Conservation (phyloP, 2,888 invertebrate genomes). For the Nematopogon swammerdamellus region DNA sequence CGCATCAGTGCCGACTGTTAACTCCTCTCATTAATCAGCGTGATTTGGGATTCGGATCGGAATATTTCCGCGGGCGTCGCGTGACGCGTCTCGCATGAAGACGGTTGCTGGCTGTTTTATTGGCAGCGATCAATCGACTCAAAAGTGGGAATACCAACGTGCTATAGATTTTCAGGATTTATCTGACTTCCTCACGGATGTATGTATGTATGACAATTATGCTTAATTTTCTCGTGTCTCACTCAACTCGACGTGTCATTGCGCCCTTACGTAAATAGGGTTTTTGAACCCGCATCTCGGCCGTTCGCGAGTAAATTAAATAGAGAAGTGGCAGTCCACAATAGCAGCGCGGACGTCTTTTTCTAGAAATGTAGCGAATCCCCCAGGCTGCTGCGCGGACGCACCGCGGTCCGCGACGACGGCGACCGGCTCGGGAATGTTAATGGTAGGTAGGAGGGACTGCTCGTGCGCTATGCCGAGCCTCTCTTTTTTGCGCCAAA, state of each 20-base stretch:
- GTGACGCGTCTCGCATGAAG: no score
- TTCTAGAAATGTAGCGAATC: background rate
- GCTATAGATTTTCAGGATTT: no score
- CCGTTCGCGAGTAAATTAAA: background rate
- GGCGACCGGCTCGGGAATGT: conserved; percentile 26
- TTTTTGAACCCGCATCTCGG: background rate
- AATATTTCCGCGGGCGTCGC: background rate
- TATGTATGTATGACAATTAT: no score
- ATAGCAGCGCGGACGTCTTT: background rate
- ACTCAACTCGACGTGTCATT: background rate
- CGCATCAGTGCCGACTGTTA: no score
- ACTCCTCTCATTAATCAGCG: no score
- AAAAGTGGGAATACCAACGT: no score
- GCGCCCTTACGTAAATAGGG: background rate
- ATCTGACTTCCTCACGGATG: no score
- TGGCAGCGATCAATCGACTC: no score
- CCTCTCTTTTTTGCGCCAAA: conserved; percentile 22
- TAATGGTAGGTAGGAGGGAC: conserved; percentile 33
- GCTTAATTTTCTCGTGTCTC: no score
- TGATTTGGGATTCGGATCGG: background rate
- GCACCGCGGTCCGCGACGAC: no score
- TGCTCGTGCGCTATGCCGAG: conserved; percentile 23
- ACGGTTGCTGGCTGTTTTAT: no score
- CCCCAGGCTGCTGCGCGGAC: background rate
- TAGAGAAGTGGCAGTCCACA: background rate